Conservation (phyloP, 2,888 invertebrate species). For the Spilarctia lutea region DNA sequence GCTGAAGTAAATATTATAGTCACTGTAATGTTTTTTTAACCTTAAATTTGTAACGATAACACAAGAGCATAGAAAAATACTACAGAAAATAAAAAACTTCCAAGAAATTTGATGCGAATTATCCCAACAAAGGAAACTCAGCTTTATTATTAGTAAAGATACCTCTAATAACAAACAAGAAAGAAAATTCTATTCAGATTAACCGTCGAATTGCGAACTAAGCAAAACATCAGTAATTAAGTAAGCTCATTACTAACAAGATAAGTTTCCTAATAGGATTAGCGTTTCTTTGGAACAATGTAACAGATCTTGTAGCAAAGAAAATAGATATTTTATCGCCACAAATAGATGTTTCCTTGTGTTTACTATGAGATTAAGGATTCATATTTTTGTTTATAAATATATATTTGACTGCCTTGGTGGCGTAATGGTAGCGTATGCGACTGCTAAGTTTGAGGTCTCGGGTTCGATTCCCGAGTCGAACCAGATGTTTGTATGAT, state of each 20-base stretch:
- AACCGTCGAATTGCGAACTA: neutral
- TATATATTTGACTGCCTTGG: too few species aligned
- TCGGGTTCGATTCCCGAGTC: too few species aligned
- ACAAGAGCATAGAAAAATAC: neutral
- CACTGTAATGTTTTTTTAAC: neutral
- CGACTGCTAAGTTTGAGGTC: too few species aligned
- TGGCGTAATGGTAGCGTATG: too few species aligned
- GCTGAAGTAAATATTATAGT: neutral
- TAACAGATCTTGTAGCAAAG: slow-evolving; percentile 9
- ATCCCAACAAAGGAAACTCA: neutral
- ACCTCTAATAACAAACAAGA: neutral
- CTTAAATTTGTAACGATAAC: neutral
- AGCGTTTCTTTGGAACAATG: slow-evolving; percentile 9
- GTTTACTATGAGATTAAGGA: neutral
- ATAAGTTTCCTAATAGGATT: slow-evolving; percentile 19
- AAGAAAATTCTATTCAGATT: slow-evolving; percentile 11
- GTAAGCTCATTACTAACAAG: slow-evolving; percentile 14
- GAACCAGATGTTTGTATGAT: too few species aligned
- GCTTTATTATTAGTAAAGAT: neutral
- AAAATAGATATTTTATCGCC: neutral
- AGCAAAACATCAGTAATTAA: slow-evolving; percentile 7
- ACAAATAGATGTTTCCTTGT: neutral
- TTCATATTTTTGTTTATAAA: too few species aligned
- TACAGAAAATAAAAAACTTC: neutral
- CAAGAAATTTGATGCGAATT: neutral